A percentile compares a stretch with the other conserved stretches of the same genome.
Conservation (phyloP, 35 echinoderm and acorn worm genomes). For the Amphiura filiformis region DNA sequence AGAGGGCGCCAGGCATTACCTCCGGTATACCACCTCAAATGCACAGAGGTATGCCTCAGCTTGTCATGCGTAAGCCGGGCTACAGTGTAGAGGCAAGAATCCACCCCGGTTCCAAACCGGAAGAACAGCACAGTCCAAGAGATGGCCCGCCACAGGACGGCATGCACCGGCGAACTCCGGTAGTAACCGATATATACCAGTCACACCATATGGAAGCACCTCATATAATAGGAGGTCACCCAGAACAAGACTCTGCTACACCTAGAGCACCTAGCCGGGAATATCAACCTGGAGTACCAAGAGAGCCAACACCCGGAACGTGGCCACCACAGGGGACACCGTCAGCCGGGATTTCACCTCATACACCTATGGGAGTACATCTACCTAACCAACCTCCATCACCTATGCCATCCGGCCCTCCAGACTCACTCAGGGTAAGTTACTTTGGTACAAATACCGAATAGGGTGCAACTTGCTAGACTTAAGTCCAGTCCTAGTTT, state of each 20-base stretch:
- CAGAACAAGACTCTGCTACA: slow-evolving; percentile 10
- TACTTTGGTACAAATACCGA: no score
- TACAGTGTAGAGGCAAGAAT: slow-evolving; percentile 29
- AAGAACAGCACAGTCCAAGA: slow-evolving; percentile 23
- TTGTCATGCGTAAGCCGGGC: slow-evolving; percentile 44
- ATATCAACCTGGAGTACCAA: slow-evolving; percentile 23
- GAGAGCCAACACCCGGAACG: slow-evolving; percentile 31
- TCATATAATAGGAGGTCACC: not conserved
- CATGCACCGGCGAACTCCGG: slow-evolving; percentile 45
- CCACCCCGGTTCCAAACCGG: slow-evolving; percentile 30
- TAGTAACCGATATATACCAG: slow-evolving; percentile 18
- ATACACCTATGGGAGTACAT: slow-evolving; percentile 37
- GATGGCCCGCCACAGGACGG: slow-evolving; percentile 30
- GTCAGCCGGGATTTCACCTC: slow-evolving; percentile 58
- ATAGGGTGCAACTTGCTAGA: no score
- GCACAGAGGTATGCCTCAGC: slow-evolving; percentile 64
- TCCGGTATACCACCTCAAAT: slow-evolving; percentile 72
- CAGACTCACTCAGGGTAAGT: slow-evolving; percentile 74
- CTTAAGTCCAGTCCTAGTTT: no score
- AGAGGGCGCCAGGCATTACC: slow-evolving; percentile 69
- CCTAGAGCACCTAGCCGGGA: slow-evolving; percentile 38
- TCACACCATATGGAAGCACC: slow-evolving; percentile 13
- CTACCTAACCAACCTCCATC: slow-evolving; percentile 42
- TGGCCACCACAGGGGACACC: slow-evolving; percentile 46
- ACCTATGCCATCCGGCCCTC: slow-evolving; percentile 61